Conservation (phyloP, 2,888 invertebrate species). For the Sphaerophoria taeniata region DNA sequence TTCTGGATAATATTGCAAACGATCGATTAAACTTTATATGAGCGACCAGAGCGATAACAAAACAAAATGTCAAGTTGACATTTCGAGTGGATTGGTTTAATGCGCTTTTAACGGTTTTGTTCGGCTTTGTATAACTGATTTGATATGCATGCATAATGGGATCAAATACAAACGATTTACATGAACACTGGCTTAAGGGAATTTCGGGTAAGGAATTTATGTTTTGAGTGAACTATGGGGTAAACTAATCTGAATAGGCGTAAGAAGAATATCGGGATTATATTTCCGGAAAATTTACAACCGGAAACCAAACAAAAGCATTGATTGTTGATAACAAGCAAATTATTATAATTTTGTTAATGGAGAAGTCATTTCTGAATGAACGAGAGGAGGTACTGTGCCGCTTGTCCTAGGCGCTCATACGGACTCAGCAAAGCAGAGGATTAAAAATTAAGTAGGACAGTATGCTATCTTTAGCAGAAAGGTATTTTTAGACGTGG, state of each 20-base stretch:
- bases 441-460: too few relatives aligned
- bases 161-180: constrained; percentile 15
- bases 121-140: constrained; percentile 50
- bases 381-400: too few relatives aligned
- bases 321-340: too few relatives aligned
- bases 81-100: constrained; percentile 52
- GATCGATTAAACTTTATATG: constrained; percentile 63
- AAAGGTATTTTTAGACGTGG: too few relatives aligned
- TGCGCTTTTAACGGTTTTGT: constrained; percentile 62
- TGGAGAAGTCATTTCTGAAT: too few relatives aligned
- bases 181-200: constrained; percentile 26
- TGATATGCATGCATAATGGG: constrained; percentile 61
- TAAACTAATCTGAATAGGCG: neutral
- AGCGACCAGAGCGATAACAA: constrained; percentile 14
- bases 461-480: too few relatives aligned
- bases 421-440: too few relatives aligned
- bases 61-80: constrained; percentile 51
- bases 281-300: too few relatives aligned
- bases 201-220: constrained; percentile 46
- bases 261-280: too few relatives aligned
- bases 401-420: too few relatives aligned
- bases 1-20: constrained; percentile 59
- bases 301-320: too few relatives aligned
- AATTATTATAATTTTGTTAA: too few relatives aligned
- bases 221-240: constrained; percentile 19